A percentile compares a stretch with the other conserved stretches of the same genome.
Conservation (phyloP, 2,113 vertebrate genomes). For the Stegastes partitus region DNA sequence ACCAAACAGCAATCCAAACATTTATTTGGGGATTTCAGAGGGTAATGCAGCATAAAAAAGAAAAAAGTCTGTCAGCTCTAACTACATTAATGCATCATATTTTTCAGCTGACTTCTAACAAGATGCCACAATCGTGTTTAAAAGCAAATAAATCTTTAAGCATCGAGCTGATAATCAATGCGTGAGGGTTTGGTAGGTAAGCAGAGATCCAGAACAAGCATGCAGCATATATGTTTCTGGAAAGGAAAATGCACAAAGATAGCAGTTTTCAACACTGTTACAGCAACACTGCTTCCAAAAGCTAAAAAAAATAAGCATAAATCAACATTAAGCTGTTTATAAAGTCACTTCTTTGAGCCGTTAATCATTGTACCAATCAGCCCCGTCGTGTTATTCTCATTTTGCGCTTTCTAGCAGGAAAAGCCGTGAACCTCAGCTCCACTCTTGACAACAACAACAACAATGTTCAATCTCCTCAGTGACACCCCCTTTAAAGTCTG, state of each 20-base stretch:
- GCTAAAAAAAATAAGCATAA: background rate
- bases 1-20: no score
- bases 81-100: no score
- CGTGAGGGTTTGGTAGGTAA: background rate
- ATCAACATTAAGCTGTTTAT: background rate
- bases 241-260: background rate
- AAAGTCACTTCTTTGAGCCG: background rate
- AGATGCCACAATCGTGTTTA: no score
- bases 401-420: background rate
- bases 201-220: background rate
- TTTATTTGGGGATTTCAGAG: no score
- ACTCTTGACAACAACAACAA: conserved; percentile 7
- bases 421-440: background rate
- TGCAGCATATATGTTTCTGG: background rate
- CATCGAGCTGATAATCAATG: no score
- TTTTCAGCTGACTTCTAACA: no score
- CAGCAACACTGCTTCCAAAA: conserved; percentile 1
- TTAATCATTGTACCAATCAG: background rate
- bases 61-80: no score
- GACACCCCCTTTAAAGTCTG: conserved; percentile 32
- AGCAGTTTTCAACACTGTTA: background rate
- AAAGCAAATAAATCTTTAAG: no score
- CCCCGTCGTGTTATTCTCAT: background rate
- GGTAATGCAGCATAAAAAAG: no score
- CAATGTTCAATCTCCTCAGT: conserved; percentile 16